Conservation (phyloP, 2,888 invertebrate genomes). For the Ophion ellenae region DNA sequence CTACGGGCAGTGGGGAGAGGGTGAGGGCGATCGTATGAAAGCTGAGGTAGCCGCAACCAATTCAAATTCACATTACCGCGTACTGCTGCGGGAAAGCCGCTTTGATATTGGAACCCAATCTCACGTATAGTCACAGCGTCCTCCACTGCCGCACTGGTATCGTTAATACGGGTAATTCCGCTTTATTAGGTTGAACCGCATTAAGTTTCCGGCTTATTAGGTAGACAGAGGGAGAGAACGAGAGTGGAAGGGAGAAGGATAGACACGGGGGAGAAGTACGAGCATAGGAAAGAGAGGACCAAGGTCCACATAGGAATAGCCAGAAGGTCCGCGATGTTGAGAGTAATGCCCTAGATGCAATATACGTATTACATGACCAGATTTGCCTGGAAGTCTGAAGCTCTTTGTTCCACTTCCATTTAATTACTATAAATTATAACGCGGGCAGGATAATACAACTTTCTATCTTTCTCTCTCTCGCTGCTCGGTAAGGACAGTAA, state of each 20-base stretch:
- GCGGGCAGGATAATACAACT: not conserved
- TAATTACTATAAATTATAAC: constrained; percentile 48
- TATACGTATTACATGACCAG: constrained; percentile 21
- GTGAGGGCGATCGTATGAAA: not conserved
- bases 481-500: not conserved
- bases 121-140: constrained; percentile 63
- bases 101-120: constrained; percentile 73
- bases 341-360: constrained; percentile 19
- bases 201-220: constrained; percentile 76
- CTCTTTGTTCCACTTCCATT: constrained; percentile 36
- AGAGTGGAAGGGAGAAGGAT: constrained; percentile 37
- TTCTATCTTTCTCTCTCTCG: constrained; percentile 1
- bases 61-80: constrained; percentile 76
- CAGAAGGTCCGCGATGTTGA: constrained; percentile 15
- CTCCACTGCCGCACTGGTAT: constrained; percentile 39
- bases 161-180: constrained; percentile 76
- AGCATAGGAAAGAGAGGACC: constrained; percentile 36
- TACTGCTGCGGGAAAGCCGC: constrained; percentile 69
- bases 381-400: constrained; percentile 17
- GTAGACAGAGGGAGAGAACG: constrained; percentile 54
- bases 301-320: constrained; percentile 44
- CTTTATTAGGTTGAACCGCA: constrained; percentile 77
- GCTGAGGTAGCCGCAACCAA: constrained; percentile 67
- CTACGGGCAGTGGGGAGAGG: constrained; percentile 20
- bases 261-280: constrained; percentile 39